Evolutionary conservation across 2,113 vertebrate species (phyloP), one percentile per base, ranked within the genome.

Genomic region (Cyanoderma ruficeps): DNA sequence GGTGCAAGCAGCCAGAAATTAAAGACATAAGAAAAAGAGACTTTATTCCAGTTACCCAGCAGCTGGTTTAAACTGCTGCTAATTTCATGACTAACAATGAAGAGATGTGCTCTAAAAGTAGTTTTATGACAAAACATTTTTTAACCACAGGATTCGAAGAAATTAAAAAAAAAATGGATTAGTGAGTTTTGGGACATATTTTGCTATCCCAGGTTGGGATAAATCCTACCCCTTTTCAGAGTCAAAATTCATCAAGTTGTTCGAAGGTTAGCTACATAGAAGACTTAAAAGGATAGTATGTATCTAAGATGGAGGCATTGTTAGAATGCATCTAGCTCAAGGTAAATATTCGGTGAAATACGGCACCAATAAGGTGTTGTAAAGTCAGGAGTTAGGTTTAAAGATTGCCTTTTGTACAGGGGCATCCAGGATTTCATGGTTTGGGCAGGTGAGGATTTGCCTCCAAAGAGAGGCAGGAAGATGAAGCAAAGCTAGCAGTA

Each of bases 31-130:
- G 31, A 13, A 53, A 88, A 25, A 69, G 25, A 88, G 59, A 77
- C 8, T 90, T 79, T n/a, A 53, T 57, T 93, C 39, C 28, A 85
- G 31, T 35, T 39, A 83, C 9, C 14, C 53, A 80, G 67, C 67
- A 92, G 55, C 23, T 93, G 88, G 39, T 87, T 94, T 83, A 92
- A 85, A 65, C 63, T 53, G 53, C 30, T 47, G 20, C 13, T 88
- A 86, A 90, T 88, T 90, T 77, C 37, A 77, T 55, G 33, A 71
- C 3, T 74, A 64, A 55, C 60, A 86, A 61, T 60, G 53, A 86
- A 57, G 78, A 89, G 10, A 57, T 77, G 11, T 11, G 61, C 23
- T 94, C 90, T 83, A 35, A 86, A 95, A 88, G 93, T 33, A 72
- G 13, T 30, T 77, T 86, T 61, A 79, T 28, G 11, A 65, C 7